Percentiles rank a stretch among this genome's conserved stretches.
phyloP scores from a whole-genome alignment of 1,140 invertebrate genomes.

The Hesperophylax magnus region DNA sequence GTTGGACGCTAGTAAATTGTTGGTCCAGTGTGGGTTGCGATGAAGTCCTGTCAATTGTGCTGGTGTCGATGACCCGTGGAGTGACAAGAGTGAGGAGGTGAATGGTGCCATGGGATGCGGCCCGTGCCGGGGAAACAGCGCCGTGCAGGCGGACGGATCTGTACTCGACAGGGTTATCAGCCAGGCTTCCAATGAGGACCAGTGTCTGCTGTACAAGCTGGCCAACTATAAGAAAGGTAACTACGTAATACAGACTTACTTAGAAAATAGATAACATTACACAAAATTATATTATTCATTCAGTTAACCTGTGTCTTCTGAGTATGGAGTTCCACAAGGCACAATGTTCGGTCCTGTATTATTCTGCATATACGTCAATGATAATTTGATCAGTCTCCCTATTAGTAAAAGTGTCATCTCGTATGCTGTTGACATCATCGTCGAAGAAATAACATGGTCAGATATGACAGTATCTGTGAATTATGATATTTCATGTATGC shows the following conservation, averaged over 20 bases:
- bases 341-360: too few relatives aligned
- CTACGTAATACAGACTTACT: neutral
- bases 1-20: neutral
- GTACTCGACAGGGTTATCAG: slow-evolving; percentile 90
- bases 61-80: neutral
- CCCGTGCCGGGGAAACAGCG: slow-evolving; percentile 65
- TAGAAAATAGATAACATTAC: slow-evolving; percentile 50
- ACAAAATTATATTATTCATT: neutral
- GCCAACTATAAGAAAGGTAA: slow-evolving; percentile 91
- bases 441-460: too few relatives aligned
- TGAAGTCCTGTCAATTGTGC: neutral
- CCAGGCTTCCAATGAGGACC: slow-evolving; percentile 86
- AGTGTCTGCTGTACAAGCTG: slow-evolving; percentile 87
- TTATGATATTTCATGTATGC: too few relatives aligned
- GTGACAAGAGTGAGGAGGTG: neutral
- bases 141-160: slow-evolving; percentile 75
- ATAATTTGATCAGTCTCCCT: too few relatives aligned
- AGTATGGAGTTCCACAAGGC: too few relatives aligned
- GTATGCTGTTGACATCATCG: too few relatives aligned
- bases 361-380: too few relatives aligned
- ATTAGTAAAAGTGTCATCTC: too few relatives aligned
- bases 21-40: neutral
- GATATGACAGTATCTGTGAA: too few relatives aligned
- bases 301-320: too few relatives aligned
- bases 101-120: slow-evolving; percentile 61